Conservation (phyloP, 2,797 vertebrate species). For the Lutjanus argentimaculatus region DNA sequence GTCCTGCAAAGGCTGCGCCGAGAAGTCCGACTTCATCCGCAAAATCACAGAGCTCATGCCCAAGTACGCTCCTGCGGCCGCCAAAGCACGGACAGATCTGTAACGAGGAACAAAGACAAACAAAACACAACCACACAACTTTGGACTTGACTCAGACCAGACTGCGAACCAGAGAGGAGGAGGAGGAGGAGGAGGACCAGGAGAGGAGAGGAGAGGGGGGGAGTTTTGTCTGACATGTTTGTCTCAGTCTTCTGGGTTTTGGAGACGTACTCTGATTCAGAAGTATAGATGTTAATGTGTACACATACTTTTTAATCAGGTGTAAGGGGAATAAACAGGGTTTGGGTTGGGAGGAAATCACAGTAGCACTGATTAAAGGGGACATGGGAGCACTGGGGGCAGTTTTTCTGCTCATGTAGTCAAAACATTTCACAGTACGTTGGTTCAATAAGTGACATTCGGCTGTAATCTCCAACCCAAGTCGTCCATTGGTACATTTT, state of each 20-base stretch:
- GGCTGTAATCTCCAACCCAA: background rate
- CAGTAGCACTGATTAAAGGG: background rate
- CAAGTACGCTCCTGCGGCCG: slow-evolving; percentile 93
- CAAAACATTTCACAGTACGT: background rate
- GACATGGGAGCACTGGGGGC: background rate
- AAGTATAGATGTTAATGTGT: slow-evolving; percentile 18
- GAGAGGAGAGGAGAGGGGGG: background rate
- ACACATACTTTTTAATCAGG: slow-evolving; percentile 2
- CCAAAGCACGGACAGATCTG: slow-evolving; percentile 93
- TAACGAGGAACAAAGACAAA: slow-evolving; percentile 57
- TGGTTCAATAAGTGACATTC: background rate
- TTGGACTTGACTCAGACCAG: slow-evolving; percentile 50
- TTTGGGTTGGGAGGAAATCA: background rate
- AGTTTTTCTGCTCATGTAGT: background rate
- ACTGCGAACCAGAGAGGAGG: slow-evolving; percentile 27
- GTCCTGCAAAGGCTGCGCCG: slow-evolving; percentile 95
- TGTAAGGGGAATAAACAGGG: slow-evolving; percentile 4
- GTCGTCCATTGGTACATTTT: background rate
- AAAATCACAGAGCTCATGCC: slow-evolving; percentile 98
- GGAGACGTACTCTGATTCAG: slow-evolving; percentile 9
- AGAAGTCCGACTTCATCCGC: slow-evolving; percentile 97
- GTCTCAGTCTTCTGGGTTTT: slow-evolving; percentile 13
- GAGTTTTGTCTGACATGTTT: slow-evolving; percentile 23
- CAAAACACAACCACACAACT: background rate
- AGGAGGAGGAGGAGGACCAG: slow-evolving; percentile 13